A percentile compares a stretch with the other conserved stretches of the same genome.
These are phyloP conservation scores for Notarius lentiginosus DNA, from an alignment of 2,113 vertebrate genomes.

Conservation along the genomic window DNA sequence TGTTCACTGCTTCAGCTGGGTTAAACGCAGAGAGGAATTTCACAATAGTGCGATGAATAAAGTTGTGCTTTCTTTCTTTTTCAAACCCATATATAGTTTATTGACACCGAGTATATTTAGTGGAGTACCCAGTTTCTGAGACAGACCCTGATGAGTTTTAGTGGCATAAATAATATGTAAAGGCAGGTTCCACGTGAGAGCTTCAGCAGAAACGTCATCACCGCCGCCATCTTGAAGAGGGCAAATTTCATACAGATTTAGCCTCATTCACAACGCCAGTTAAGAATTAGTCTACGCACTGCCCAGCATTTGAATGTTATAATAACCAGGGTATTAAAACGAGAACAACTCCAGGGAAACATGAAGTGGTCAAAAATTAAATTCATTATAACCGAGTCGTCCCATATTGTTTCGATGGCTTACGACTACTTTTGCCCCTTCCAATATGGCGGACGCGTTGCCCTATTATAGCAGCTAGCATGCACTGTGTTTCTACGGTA, in stretches of 20 bases:
- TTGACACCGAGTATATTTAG: no score
- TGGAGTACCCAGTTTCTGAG: no score
- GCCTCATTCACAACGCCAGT: background rate
- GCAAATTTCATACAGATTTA: background rate
- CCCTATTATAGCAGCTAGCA: background rate
- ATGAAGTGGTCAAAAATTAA: background rate
- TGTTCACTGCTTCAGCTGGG: no score
- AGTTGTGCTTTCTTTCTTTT: no score
- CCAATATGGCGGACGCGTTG: conserved; percentile 3
- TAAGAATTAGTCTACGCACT: no score
- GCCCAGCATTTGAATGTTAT: background rate
- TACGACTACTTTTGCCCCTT: background rate
- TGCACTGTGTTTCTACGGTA: background rate
- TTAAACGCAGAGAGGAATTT: no score
- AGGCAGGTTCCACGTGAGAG: background rate
- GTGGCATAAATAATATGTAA: no score
- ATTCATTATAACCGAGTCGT: background rate
- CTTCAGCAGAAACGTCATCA: background rate
- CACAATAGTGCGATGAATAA: no score
- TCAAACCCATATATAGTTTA: no score
- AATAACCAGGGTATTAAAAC: background rate
- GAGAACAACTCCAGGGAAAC: background rate
- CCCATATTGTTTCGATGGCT: background rate
- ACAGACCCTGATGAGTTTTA: background rate
- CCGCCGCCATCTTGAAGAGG: conserved; percentile 23